Percentiles rank a stretch among this genome's conserved stretches.
These are phyloP conservation scores for Triplophysa tibetana DNA, from an alignment of 2,113 vertebrate genomes.

Conservation along the genomic window DNA sequence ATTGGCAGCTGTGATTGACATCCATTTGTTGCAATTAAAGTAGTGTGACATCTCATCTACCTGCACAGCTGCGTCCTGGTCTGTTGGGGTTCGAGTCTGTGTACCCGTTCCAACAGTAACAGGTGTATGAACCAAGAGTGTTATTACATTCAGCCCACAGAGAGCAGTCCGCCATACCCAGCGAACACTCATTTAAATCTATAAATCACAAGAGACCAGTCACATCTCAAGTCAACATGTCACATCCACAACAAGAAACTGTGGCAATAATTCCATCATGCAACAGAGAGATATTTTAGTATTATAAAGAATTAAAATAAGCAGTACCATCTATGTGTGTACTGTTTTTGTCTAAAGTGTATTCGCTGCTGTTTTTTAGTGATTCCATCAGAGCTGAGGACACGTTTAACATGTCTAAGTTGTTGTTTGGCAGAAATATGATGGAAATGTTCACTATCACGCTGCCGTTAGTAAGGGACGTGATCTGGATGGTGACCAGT, in stretches of 20 bases:
- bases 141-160: slow-evolving; percentile 71
- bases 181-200: slow-evolving; percentile 82
- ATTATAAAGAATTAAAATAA: not conserved
- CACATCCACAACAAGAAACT: slow-evolving; percentile 29
- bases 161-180: slow-evolving; percentile 75
- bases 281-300: not conserved
- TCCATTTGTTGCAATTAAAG: not conserved
- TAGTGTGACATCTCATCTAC: slow-evolving; percentile 58
- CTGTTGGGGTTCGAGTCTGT: slow-evolving; percentile 61
- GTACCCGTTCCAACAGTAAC: slow-evolving; percentile 69
- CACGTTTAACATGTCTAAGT: slow-evolving; percentile 56
- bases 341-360: slow-evolving; percentile 66
- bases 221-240: slow-evolving; percentile 21
- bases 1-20: not conserved
- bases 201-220: slow-evolving; percentile 36
- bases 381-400: slow-evolving; percentile 66
- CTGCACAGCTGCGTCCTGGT: slow-evolving; percentile 78
- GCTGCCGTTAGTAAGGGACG: slow-evolving; percentile 70
- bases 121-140: slow-evolving; percentile 76
- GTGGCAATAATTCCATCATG: slow-evolving; percentile 19
- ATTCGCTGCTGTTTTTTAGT: slow-evolving; percentile 69
- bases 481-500: slow-evolving; percentile 72
- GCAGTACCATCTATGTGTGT: slow-evolving; percentile 68
- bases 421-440: slow-evolving; percentile 61
- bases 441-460: slow-evolving; percentile 75